phyloP scores from a whole-genome alignment of 2,797 vertebrate genomes.

The Gouania willdenowi region DNA sequence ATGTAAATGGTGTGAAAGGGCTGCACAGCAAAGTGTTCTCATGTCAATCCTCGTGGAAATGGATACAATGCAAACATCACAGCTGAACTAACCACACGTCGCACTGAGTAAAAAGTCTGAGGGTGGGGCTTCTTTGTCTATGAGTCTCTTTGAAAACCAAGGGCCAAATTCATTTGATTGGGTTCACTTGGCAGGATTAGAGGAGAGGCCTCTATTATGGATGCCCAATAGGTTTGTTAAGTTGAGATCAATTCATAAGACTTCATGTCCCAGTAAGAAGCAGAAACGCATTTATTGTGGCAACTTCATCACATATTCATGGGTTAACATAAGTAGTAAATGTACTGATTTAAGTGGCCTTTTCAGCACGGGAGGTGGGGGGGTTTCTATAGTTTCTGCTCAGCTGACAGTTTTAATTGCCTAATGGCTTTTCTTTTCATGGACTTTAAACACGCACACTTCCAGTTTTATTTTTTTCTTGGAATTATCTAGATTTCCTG shows the following conservation, averaged over 20 bases:
- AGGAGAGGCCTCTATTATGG: slow-evolving; percentile 87
- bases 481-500: too few relatives aligned
- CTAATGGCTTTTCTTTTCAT: slow-evolving; percentile 82
- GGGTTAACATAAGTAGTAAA: slow-evolving; percentile 99
- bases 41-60: slow-evolving; percentile 99
- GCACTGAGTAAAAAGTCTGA: slow-evolving; percentile 93
- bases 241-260: slow-evolving; percentile 99
- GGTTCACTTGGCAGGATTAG: slow-evolving; percentile 98
- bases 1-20: slow-evolving; percentile 99
- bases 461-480: slow-evolving; percentile 42
- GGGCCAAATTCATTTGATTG: slow-evolving; percentile 98
- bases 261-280: slow-evolving; percentile 99
- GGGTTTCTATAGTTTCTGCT: slow-evolving; percentile 80
- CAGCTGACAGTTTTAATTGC: slow-evolving; percentile 98
- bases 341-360: slow-evolving; percentile 99
- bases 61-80: slow-evolving; percentile 99
- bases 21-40: slow-evolving; percentile 99
- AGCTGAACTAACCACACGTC: slow-evolving; percentile 97
- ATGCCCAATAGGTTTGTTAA: slow-evolving; percentile 92
- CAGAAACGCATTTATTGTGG: slow-evolving; percentile 96
- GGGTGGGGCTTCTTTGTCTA: slow-evolving; percentile 84
- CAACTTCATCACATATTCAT: slow-evolving; percentile 99
- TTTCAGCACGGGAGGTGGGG: slow-evolving; percentile 71
- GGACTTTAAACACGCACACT: slow-evolving; percentile 59
- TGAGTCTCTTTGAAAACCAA: slow-evolving; percentile 80